These are phyloP conservation scores for Stenodema calcarata DNA, from an alignment of 2,888 invertebrate species.

Conservation along the genomic window DNA sequence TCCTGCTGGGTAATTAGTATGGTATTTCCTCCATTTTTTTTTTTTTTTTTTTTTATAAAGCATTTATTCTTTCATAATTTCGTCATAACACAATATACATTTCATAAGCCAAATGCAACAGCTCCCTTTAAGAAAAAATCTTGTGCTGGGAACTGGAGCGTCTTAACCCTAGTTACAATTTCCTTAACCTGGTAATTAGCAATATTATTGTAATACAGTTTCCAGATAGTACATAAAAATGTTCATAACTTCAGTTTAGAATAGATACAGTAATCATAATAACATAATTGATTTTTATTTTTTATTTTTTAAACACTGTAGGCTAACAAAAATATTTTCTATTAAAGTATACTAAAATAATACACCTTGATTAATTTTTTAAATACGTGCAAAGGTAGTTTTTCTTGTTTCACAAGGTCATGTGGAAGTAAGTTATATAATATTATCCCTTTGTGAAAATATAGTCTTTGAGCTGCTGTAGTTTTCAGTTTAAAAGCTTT, in stretches of 20 bases:
- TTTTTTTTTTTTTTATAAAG: too few species aligned
- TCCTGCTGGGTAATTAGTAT: too few species aligned
- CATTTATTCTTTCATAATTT: too few species aligned
- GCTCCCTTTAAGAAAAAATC: too few species aligned
- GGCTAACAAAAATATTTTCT: neutral
- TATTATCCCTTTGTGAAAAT: slow-evolving; percentile 10
- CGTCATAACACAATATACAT: too few species aligned
- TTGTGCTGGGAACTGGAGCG: too few species aligned
- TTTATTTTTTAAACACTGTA: neutral
- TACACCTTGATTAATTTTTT: slow-evolving; percentile 7
- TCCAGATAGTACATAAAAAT: neutral
- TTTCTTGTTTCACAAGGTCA: neutral
- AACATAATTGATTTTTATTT: neutral
- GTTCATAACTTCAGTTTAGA: neutral
- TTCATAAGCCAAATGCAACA: too few species aligned
- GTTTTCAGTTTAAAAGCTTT: slow-evolving; percentile 22
- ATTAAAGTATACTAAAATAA: neutral
- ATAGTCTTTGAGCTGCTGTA: neutral
- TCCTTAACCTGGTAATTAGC: too few species aligned
- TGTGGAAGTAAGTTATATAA: neutral
- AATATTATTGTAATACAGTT: too few species aligned
- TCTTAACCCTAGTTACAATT: too few species aligned
- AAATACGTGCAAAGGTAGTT: neutral
- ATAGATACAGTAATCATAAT: neutral
- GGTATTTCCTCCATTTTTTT: too few species aligned